Conservation (phyloP, 2,113 vertebrate species). For the Dinomys branickii region DNA sequence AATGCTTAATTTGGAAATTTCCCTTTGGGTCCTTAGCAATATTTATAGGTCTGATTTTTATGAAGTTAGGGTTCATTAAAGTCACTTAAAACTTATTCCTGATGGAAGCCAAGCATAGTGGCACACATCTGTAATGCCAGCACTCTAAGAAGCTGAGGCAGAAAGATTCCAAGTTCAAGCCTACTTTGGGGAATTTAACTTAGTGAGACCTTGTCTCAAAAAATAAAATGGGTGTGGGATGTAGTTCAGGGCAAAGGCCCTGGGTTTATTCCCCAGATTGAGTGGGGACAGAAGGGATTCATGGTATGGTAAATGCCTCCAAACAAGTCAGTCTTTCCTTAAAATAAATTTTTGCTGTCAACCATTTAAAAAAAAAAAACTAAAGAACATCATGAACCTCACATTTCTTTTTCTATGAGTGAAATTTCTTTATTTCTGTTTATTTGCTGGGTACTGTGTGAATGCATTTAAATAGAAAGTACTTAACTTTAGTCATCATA, state of each 20-base stretch:
- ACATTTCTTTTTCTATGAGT: conserved; percentile 9
- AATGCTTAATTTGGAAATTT: conserved; percentile 42
- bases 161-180: neutral
- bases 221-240: neutral
- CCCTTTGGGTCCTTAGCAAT: conserved; percentile 9
- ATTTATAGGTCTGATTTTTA: conserved; percentile 44
- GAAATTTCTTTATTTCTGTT: conserved; percentile 17
- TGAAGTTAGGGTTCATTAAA: conserved; percentile 27
- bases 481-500: neutral
- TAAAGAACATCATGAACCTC: neutral
- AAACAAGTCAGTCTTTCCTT: conserved; percentile 42
- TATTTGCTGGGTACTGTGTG: neutral
- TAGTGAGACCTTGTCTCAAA: neutral
- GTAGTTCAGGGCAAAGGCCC: neutral
- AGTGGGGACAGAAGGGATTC: neutral
- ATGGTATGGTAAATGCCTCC: neutral
- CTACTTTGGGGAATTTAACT: neutral
- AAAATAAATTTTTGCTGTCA: conserved; percentile 50
- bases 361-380: neutral
- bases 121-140: neutral
- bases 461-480: conserved; percentile 50
- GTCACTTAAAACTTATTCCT: conserved; percentile 35
- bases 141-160: neutral
- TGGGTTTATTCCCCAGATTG: neutral
- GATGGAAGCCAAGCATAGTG: neutral